A percentile compares a stretch with the other conserved stretches of the same genome.
These are phyloP conservation scores for Phocoena sinus DNA, from an alignment of 2,113 vertebrate genomes.

Conservation along the genomic window DNA sequence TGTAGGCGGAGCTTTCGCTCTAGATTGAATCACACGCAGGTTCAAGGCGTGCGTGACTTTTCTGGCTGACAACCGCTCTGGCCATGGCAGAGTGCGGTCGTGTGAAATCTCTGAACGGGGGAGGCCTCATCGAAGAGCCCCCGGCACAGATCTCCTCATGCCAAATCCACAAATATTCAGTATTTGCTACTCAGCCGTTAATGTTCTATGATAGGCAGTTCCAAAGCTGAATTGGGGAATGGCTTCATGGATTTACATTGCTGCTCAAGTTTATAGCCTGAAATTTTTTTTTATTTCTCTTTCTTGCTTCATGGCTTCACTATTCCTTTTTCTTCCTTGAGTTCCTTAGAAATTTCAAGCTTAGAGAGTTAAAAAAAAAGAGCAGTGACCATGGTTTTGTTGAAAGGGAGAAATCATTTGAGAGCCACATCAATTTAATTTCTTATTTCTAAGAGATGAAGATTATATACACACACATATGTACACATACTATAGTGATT, in stretches of 20 bases:
- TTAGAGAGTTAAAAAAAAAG: background rate
- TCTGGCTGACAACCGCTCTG: background rate
- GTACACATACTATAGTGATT: background rate
- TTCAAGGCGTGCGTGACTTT: background rate
- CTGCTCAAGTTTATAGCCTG: background rate
- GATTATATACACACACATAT: background rate
- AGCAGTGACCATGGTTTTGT: background rate
- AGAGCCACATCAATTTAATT: background rate
- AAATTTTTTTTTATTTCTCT: background rate
- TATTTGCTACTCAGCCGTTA: conserved; percentile 55
- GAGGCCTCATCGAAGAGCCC: conserved; percentile 32
- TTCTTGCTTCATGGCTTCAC: background rate
- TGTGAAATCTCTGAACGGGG: conserved; percentile 16
- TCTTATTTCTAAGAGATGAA: conserved; percentile 13
- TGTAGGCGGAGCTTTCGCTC: conserved; percentile 81
- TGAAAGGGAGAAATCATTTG: background rate
- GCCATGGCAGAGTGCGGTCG: background rate
- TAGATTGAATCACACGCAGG: conserved; percentile 19
- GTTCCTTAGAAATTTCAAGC: background rate
- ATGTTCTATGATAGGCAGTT: conserved; percentile 40
- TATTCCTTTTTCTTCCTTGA: background rate
- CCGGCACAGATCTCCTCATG: background rate
- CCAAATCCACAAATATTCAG: conserved; percentile 37
- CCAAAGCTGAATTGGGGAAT: background rate
- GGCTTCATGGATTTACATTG: background rate